Conservation (phyloP, 2,888 invertebrate species). For the Ditylenchus weischeri region DNA sequence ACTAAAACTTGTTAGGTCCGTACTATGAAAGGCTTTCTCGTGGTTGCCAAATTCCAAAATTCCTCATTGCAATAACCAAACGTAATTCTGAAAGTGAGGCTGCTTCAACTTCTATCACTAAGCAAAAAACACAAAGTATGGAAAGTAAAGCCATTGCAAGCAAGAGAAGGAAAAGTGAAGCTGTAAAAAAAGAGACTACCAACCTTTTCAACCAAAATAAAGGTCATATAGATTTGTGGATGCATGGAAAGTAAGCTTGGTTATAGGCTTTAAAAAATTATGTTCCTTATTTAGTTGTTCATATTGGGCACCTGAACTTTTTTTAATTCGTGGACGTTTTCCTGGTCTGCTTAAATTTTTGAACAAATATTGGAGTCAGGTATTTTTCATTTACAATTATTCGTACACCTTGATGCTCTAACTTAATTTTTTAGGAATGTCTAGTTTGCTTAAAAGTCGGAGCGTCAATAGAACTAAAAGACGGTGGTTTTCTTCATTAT, state of each 20-base stretch:
- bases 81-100: not conserved
- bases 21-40: not conserved
- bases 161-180: conserved; percentile 4
- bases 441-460: not conserved
- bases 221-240: conserved; percentile 2
- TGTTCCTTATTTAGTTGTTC: not conserved
- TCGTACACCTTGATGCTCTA: too few relatives aligned
- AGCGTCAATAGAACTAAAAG: not conserved
- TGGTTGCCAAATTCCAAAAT: not conserved
- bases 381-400: not conserved
- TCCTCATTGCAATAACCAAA: not conserved
- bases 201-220: not conserved
- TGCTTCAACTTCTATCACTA: not conserved
- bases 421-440: not conserved
- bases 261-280: not conserved
- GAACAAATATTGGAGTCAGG: conserved; percentile 11
- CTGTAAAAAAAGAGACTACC: too few relatives aligned
- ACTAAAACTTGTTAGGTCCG: not conserved
- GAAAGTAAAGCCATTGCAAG: not conserved
- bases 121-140: not conserved
- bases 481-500: conserved; percentile 8
- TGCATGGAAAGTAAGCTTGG: not conserved
- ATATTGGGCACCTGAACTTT: conserved; percentile 8
- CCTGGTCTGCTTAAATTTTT: conserved; percentile 1
- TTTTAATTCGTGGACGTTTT: not conserved